Conservation (phyloP, 1,140 invertebrate genomes). For the Anastrepha ludens region DNA sequence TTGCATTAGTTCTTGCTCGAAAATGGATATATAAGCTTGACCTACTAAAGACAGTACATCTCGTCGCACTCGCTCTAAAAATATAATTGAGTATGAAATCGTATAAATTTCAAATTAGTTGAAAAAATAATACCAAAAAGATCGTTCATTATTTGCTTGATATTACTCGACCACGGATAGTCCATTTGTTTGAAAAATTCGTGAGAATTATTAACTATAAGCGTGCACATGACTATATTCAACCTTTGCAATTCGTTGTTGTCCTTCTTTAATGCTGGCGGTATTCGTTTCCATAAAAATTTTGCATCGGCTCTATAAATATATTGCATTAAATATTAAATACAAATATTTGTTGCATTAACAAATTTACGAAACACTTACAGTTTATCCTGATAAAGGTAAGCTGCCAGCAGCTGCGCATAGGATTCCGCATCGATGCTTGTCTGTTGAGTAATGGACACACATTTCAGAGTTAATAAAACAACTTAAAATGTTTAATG, state of each 20-base stretch:
- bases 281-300: conserved; percentile 14
- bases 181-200: conserved; percentile 28
- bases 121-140: conserved; percentile 24
- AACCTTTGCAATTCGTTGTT: conserved; percentile 14
- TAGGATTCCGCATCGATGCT: conserved; percentile 16
- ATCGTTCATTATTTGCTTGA: conserved; percentile 30
- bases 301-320: conserved; percentile 40
- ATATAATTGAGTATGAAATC: background rate
- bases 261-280: conserved; percentile 8
- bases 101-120: background rate
- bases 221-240: conserved; percentile 5
- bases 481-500: too few species aligned
- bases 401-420: background rate
- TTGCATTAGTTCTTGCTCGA: conserved; percentile 27
- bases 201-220: background rate
- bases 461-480: too few species aligned
- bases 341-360: background rate
- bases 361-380: background rate
- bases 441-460: background rate
- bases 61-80: background rate
- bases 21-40: conserved; percentile 49
- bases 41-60: conserved; percentile 13
- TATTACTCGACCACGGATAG: background rate
- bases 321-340: too few species aligned
- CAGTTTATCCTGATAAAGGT: conserved; percentile 37